Evolutionary conservation across 2,888 invertebrate species (phyloP), one percentile per base, ranked within the genome.

Genomic region (Drosophila colorata): DNA sequence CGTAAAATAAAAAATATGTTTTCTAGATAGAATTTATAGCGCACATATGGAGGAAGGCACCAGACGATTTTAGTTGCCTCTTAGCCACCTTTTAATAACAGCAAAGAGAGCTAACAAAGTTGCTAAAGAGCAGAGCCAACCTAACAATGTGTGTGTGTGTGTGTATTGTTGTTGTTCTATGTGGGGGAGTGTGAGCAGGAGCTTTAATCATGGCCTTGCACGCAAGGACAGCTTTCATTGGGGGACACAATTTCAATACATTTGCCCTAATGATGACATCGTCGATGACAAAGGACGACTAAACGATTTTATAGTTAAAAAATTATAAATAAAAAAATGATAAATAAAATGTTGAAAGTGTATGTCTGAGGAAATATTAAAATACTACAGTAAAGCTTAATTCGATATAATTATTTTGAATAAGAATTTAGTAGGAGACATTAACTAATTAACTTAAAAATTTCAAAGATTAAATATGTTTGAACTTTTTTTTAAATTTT

Each of bases 91-190:
- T 56, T 69, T 66, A 65, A 65, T 67, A 81, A 48, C 69, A 52
- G 65, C 59, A 37, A 78, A 85, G 82, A 85, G 79, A 78, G 48
- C 71, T 52, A 41, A 40, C 61, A 37, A 74, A 48, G 46, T 53
- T 60, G 20, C 51, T 28, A 31, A 74, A 78, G 81, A 65, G 76
- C 38, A 52, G 43, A 64, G 8, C 18, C 33, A 61, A 59, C 43
- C 43, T 33, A 20, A 9, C 18, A 37, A 37, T 28, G n/a, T 40
- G 14, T 25, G 9, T 59, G 16, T 9, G 67, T 40, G 28, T 11
- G 43, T 40, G n/a, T 20, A 43, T 28, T 35, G 47, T 59, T 53
- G 23, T 14, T 35, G 8, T 16, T 49, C 23, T n/a, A 16, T n/a
- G 13, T 3, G 9, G 16, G 11, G 31, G 14, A 40, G 59, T 52